Evolutionary conservation across 2,888 invertebrate genomes (phyloP).

Genomic region (Amphipoea lucens): DNA sequence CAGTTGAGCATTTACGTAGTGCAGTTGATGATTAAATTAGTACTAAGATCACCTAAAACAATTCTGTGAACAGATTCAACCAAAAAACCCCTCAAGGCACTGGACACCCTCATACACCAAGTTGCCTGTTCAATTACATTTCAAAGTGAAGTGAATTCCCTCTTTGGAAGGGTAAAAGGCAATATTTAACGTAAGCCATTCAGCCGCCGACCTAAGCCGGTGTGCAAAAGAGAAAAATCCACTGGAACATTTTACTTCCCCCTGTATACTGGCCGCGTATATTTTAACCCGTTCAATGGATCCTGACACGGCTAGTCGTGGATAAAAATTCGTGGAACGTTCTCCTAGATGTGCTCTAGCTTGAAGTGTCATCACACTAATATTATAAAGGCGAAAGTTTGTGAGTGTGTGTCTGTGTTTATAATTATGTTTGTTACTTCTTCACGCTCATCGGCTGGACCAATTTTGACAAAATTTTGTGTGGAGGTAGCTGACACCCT

Average conservation of each 20-base stretch:
- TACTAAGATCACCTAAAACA: not conserved
- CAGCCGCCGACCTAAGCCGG: conserved; percentile 58
- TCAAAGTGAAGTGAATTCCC: conserved; percentile 60
- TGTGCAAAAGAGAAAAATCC: conserved; percentile 64
- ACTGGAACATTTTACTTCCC: conserved; percentile 57
- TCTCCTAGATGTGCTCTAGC: too few species aligned
- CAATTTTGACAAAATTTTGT: too few species aligned
- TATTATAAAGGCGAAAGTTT: too few species aligned
- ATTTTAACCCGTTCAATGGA: conserved; percentile 65
- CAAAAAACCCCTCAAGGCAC: not conserved
- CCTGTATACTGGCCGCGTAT: conserved; percentile 56
- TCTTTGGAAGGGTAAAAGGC: conserved; percentile 69
- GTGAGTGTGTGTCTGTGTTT: too few species aligned
- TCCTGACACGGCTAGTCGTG: conserved; percentile 45
- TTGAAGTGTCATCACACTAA: not conserved
- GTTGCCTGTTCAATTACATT: conserved; percentile 60
- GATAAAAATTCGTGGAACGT: conserved; percentile 37
- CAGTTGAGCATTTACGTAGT: not conserved
- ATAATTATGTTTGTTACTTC: too few species aligned
- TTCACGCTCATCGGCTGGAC: too few species aligned
- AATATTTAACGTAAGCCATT: conserved; percentile 74
- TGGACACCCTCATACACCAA: conserved; percentile 31
- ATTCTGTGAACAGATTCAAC: not conserved
- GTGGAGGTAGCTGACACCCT: too few species aligned
- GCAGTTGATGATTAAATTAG: not conserved